phyloP scores from a whole-genome alignment of 1,140 invertebrate genomes.

The Heliconius nattereri region DNA sequence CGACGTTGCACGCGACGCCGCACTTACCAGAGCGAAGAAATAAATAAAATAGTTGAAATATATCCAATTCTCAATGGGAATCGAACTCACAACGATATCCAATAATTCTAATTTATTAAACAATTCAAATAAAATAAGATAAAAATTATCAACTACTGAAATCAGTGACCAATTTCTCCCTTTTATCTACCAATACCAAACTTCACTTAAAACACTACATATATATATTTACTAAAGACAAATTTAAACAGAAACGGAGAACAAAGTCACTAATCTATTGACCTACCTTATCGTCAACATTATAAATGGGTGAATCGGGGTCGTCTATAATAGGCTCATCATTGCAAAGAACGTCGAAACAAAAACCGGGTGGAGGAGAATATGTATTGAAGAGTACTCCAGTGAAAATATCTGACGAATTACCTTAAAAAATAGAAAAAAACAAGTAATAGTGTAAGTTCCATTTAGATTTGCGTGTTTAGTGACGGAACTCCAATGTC shows the following conservation, averaged over 20 bases:
- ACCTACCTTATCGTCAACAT: slow-evolving; percentile 85
- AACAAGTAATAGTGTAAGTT: too few relatives aligned
- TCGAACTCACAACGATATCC: background rate
- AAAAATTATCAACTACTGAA: background rate
- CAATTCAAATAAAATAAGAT: background rate
- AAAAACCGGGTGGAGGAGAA: slow-evolving; percentile 91
- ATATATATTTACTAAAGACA: too few relatives aligned
- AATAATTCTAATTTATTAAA: background rate
- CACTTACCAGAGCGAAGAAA: background rate
- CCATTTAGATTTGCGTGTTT: too few relatives aligned
- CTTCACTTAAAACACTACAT: too few relatives aligned
- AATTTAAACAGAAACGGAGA: background rate
- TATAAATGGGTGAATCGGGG: slow-evolving; percentile 86
- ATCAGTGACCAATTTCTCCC: background rate
- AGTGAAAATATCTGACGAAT: slow-evolving; percentile 85
- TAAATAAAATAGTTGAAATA: background rate
- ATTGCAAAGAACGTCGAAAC: slow-evolving; percentile 91
- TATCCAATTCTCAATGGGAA: background rate
- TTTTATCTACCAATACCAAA: background rate
- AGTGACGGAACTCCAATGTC: too few relatives aligned
- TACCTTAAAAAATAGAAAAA: slow-evolving; percentile 66
- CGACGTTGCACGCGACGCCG: too few relatives aligned
- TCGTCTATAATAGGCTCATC: slow-evolving; percentile 93
- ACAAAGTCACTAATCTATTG: background rate
- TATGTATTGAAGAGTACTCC: slow-evolving; percentile 90